Evolutionary conservation across 1,140 invertebrate genomes (phyloP), one percentile per base, ranked within the genome.

Genomic region (Solenopsis invicta): DNA sequence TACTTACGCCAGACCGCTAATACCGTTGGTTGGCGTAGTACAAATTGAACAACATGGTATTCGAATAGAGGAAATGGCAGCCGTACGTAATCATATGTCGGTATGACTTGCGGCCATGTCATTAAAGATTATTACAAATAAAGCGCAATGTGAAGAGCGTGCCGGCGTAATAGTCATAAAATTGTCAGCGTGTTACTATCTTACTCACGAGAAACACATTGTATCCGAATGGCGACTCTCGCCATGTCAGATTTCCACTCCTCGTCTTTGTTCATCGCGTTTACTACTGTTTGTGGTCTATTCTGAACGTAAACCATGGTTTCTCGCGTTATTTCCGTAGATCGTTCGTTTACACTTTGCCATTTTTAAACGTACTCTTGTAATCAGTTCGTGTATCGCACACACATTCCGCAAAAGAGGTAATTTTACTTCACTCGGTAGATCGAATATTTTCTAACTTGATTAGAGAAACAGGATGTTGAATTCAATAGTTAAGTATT

Each of bases 361-460:
- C 41, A 62, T 29, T 75, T 29, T 48, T 50, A 37, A 85, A 77
- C 72, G 37, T 64, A 50, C 71, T 62, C 10, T 88, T 74, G 50
- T 87, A 87, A 81, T 82, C 64, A 24, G n/a, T 77, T 69, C 45
- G 34, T 21, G 18, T 56, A 56, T 41, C 21, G 29, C 29, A 29
- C 29, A 29, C 6, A 21, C 52, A 69, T 50, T 69, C 6, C 16
- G 16, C 13, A 5, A 12, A 29, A 61, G 56, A 48, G 52, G 54
- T 21, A 10, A 54, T 76, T 88, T 85, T 4, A 21, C 50, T 69
- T 45, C 12, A 82, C 54, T 81, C 56, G 41, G 45, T 37, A 45
- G 61, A 89, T 89, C 61, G n/a, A 54, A 88, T 86, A 88, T 86
- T 85, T 85, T 45, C 34, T 84, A 67, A 88, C 0, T 6, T 48